Evolutionary conservation across 2,888 invertebrate genomes (phyloP).

Genomic region (Malthinus seriepunctatus): DNA sequence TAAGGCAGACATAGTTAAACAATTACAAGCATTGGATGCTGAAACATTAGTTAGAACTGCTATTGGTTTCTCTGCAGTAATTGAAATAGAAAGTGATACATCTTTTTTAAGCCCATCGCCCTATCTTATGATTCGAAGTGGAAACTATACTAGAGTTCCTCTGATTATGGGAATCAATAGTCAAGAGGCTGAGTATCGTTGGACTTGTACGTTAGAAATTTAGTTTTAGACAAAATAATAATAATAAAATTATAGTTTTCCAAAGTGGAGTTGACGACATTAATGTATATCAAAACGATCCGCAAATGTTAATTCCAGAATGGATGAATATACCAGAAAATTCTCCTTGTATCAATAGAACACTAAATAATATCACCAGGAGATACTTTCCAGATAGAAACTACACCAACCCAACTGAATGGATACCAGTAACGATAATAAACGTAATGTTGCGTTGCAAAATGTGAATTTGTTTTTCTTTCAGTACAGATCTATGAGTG

Average conservation of each 20-base stretch:
- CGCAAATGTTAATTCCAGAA: constrained; percentile 1
- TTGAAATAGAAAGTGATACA: not conserved
- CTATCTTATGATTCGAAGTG: not conserved
- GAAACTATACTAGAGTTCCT: constrained; percentile 3
- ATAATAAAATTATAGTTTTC: not conserved
- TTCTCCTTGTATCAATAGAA: not conserved
- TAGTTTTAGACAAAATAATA: not conserved
- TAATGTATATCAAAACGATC: not conserved
- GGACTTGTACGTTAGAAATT: not conserved
- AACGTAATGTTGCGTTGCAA: no score
- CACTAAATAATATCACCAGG: not conserved
- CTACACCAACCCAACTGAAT: not conserved
- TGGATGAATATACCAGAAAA: not conserved
- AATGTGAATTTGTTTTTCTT: no score
- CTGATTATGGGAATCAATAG: constrained; percentile 4
- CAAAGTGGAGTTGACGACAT: not conserved
- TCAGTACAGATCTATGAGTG: not conserved
- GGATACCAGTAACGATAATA: no score
- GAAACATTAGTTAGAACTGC: constrained; percentile 5
- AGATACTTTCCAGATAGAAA: not conserved
- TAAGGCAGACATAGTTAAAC: constrained; percentile 26
- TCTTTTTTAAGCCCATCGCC: constrained; percentile 7
- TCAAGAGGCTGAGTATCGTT: constrained; percentile 5
- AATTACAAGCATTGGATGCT: constrained; percentile 27
- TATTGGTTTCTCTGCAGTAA: not conserved